Evolutionary conservation across 2,888 invertebrate genomes (phyloP), one percentile per base, ranked within the genome.

Genomic region (Thymelicus lineola): DNA sequence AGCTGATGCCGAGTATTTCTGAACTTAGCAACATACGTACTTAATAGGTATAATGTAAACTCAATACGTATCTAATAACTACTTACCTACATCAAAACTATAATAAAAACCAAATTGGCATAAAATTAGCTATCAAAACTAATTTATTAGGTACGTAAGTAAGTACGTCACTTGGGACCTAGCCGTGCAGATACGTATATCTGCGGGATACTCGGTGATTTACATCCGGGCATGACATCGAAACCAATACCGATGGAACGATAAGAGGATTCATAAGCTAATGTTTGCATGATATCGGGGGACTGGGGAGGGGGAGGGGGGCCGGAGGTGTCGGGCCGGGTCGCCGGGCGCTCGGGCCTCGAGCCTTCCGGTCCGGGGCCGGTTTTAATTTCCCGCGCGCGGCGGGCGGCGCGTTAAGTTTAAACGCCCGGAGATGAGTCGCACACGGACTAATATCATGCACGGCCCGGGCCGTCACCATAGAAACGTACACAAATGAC

Each of bases 401-500:
- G 76, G 75, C 72, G 71, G 69, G 74, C 74, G 73, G 77, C 86
- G 88, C 87, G 88, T 88, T 91, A 89, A 89, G 87, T 90, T 88
- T 90, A 90, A 93, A 90, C 90, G 90, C 81, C 88, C 90, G 91
- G 91, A 91, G 92, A 93, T 93, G 93, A 94, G 91, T 86, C 87
- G 83, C 87, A 86, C 87, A 88, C 89, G 90, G 86, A 91, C 91
- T 93, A 93, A 93, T 93, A 90, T 93, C 89, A 93, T 92, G 93
- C 92, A 92, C 87, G 90, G 87, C 95, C 95, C 95, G 95, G 95
- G 95, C 94, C 90, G 95, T 95, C 94, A 94, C 94, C 95, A 94
- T 95, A 94, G 95, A 94, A 94, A 95, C 95, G 95, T 94, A 94
- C 94, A 94, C 94, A 95, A 94, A 95, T 95, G 95, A 95, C 95